Evolutionary conservation across 2,888 invertebrate genomes (phyloP).

Genomic region (Magallana nippona): DNA sequence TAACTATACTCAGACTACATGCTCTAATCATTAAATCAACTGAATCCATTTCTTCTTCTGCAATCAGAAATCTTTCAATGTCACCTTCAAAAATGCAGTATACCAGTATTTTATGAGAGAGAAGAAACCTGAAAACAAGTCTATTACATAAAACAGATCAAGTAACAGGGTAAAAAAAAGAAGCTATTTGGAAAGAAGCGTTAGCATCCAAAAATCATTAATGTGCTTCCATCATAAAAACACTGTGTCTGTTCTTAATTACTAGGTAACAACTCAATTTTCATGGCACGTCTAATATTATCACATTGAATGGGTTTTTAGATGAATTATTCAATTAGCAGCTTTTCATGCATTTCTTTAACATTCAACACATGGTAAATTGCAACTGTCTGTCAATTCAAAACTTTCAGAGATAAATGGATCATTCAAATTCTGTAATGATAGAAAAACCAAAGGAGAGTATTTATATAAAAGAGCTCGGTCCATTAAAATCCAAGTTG

Average conservation of each 20-base stretch:
- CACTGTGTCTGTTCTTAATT: slow-evolving; percentile 11
- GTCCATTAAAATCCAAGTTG: not conserved
- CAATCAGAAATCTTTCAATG: slow-evolving; percentile 8
- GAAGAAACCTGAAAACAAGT: not conserved
- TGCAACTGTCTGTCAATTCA: not conserved
- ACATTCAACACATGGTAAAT: slow-evolving; percentile 3
- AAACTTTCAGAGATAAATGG: not conserved
- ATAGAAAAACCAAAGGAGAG: not conserved
- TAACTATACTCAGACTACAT: too few relatives aligned
- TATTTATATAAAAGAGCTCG: too few relatives aligned
- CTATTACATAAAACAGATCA: not conserved
- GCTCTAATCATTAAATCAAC: too few relatives aligned
- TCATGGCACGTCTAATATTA: not conserved
- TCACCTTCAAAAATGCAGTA: not conserved
- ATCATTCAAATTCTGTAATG: not conserved
- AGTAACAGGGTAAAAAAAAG: not conserved
- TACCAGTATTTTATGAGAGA: not conserved
- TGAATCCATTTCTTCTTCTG: not conserved
- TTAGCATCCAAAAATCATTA: too few relatives aligned
- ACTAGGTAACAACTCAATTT: slow-evolving; percentile 6
- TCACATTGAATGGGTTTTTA: not conserved
- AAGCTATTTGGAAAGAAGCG: too few relatives aligned
- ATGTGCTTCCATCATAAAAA: too few relatives aligned
- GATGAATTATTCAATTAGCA: not conserved
- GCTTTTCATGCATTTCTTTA: not conserved